Evolutionary conservation across 2,113 vertebrate species (phyloP).

Genomic region (Chascanopsetta lugubris): DNA sequence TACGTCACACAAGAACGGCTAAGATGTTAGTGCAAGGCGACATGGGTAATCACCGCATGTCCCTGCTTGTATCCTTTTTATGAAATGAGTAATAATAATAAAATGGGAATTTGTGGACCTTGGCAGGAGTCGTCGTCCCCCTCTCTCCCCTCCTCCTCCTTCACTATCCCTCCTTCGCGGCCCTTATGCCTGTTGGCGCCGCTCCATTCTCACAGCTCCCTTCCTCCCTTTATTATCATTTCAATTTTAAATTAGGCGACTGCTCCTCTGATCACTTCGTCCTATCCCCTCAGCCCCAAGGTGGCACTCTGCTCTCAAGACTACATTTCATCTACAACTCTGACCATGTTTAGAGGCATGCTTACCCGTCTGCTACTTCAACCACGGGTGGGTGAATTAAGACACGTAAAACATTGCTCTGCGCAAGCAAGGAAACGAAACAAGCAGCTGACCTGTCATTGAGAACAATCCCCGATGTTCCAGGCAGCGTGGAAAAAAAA

Average conservation of each 20-base stretch:
- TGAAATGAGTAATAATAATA: slow-evolving; percentile 17
- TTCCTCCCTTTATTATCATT: slow-evolving; percentile 27
- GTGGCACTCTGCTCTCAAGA: slow-evolving; percentile 7
- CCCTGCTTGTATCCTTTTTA: slow-evolving; percentile 6
- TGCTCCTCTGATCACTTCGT: slow-evolving; percentile 20
- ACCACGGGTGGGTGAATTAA: too few species aligned
- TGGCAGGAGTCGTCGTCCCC: slow-evolving; percentile 10
- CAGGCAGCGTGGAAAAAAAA: neutral
- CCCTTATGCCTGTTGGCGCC: slow-evolving; percentile 8
- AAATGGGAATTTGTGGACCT: slow-evolving; percentile 25
- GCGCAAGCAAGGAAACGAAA: neutral
- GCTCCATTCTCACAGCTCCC: slow-evolving; percentile 17
- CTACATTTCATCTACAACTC: neutral
- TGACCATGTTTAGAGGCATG: neutral
- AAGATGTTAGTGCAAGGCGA: slow-evolving; percentile 4
- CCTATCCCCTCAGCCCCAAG: slow-evolving; percentile 27
- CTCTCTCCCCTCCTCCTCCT: neutral
- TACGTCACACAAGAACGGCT: neutral
- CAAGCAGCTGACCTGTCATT: neutral
- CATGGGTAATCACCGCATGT: slow-evolving; percentile 1
- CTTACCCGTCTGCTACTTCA: neutral
- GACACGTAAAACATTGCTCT: neutral
- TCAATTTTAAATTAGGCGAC: slow-evolving; percentile 29
- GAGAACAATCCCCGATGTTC: neutral
- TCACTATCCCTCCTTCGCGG: neutral